These are phyloP conservation scores for Donacobius atricapilla DNA, from an alignment of 2,113 vertebrate genomes.

Conservation along the genomic window DNA sequence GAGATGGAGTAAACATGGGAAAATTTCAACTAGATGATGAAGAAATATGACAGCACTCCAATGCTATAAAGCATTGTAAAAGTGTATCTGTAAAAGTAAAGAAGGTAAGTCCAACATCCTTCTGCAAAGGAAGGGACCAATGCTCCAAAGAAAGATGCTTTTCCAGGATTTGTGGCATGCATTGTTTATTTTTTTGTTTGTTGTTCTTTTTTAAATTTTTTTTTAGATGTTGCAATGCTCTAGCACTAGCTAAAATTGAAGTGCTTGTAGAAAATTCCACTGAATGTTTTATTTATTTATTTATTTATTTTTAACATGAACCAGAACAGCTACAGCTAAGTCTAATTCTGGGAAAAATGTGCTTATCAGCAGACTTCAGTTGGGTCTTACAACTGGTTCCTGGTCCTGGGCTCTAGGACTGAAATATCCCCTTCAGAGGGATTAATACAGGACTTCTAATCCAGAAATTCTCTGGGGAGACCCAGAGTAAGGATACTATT, in stretches of 20 bases:
- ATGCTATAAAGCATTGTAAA: not conserved
- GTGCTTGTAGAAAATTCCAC: not conserved
- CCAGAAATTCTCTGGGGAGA: not conserved
- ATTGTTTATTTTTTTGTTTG: too few species aligned
- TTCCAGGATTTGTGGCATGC: not conserved
- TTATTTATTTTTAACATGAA: not conserved
- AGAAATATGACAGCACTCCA: not conserved
- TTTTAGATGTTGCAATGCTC: not conserved
- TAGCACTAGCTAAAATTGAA: not conserved
- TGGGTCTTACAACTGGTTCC: not conserved
- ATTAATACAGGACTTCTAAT: not conserved
- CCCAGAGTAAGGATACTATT: not conserved
- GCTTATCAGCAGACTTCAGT: not conserved
- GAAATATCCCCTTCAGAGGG: not conserved
- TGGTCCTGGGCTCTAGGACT: not conserved
- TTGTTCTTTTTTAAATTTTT: too few species aligned
- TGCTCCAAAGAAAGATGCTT: not conserved
- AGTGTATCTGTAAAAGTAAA: not conserved
- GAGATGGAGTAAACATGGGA: not conserved
- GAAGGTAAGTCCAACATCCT: not conserved
- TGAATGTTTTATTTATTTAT: not conserved
- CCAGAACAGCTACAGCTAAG: not conserved
- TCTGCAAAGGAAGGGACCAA: not conserved
- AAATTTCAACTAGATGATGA: not conserved
- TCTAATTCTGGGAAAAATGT: not conserved